Conservation (phyloP, 2,888 invertebrate genomes). For the Amiota communis region DNA sequence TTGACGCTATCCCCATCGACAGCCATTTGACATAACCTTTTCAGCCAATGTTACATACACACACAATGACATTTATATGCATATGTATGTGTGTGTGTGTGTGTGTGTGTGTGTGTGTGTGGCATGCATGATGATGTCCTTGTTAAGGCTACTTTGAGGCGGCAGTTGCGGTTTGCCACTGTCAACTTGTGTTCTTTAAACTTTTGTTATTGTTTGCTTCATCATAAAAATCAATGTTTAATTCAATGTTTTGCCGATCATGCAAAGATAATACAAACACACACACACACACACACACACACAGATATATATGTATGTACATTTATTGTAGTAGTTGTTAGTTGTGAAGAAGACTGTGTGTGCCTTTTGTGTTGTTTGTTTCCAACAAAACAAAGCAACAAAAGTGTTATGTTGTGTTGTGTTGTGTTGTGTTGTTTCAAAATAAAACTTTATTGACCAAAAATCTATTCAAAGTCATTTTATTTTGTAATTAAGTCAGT, state of each 20-base stretch:
- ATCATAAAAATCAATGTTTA: conserved; percentile 13
- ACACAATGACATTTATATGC: too few species aligned
- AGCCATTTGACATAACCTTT: conserved; percentile 38
- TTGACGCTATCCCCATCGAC: conserved; percentile 17
- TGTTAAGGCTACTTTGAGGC: too few species aligned
- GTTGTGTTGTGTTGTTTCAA: conserved; percentile 13
- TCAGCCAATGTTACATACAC: conserved; percentile 58
- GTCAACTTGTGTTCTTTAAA: conserved; percentile 1
- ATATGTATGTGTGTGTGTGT: too few species aligned
- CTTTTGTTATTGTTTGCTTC: background rate
- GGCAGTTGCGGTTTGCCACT: background rate
- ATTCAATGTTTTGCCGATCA: background rate
- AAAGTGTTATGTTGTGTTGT: conserved; percentile 29
- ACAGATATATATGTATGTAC: conserved; percentile 20
- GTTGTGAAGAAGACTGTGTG: too few species aligned
- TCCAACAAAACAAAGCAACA: background rate
- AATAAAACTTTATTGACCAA: too few species aligned
- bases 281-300: conserved; percentile 27
- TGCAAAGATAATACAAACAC: background rate
- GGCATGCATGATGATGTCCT: too few species aligned
- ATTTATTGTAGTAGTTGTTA: conserved; percentile 23
- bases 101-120: too few species aligned
- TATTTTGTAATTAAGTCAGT: too few species aligned
- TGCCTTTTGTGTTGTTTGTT: too few species aligned
- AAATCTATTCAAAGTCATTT: too few species aligned